phyloP scores from a whole-genome alignment of 2,888 invertebrate genomes.

The Quadroppia sp. region DNA sequence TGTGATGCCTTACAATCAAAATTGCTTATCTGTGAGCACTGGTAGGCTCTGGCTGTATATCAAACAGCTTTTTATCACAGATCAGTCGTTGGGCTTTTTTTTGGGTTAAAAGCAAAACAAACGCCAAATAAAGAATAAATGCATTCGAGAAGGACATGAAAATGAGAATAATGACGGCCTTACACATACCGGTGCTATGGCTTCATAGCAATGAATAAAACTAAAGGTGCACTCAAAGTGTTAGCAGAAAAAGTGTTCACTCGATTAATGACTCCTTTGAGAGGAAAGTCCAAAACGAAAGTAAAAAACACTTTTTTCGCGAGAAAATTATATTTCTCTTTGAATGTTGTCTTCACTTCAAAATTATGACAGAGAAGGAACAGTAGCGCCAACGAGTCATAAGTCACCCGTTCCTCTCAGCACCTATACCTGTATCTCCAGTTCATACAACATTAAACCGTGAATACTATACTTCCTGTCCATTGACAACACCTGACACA shows the following conservation, averaged over 20 bases:
- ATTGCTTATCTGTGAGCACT: not conserved
- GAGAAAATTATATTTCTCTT: not conserved
- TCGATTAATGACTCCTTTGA: constrained; percentile 12
- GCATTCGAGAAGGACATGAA: not conserved
- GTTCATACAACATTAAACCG: not conserved
- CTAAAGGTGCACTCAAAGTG: not conserved
- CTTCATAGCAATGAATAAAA: constrained; percentile 1
- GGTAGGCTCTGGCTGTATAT: constrained; percentile 1
- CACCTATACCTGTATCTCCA: not conserved
- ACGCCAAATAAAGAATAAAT: not conserved
- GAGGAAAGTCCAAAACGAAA: not conserved
- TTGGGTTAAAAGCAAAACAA: not conserved
- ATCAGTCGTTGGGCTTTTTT: constrained; percentile 22
- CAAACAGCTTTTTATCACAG: constrained; percentile 5
- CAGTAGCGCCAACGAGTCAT: not conserved
- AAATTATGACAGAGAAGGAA: constrained; percentile 10
- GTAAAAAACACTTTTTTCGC: not conserved
- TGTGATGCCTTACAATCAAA: constrained; percentile 5
- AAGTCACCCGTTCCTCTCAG: not conserved
- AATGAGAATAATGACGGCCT: not conserved
- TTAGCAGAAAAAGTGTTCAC: not conserved
- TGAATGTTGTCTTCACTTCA: not conserved
- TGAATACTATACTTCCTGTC: too few species aligned
- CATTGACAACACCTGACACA: too few species aligned
- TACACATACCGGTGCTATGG: constrained; percentile 7